phyloP scores from a whole-genome alignment of 37 sponge, comb jelly and placozoan genomes.

The Chondrilla cf. caribensis region DNA sequence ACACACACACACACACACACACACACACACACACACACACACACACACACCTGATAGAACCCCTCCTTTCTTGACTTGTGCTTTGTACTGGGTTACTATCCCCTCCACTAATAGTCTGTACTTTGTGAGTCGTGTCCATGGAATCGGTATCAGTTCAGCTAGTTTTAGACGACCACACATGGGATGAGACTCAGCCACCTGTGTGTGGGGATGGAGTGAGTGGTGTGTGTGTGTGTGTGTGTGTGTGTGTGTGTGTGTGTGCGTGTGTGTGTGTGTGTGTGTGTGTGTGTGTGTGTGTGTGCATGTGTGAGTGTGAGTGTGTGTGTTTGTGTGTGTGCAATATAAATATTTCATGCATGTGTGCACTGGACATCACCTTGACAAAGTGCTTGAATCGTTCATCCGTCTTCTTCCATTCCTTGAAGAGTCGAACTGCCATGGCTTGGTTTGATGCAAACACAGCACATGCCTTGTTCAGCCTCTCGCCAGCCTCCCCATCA shows the following conservation, averaged over 20 bases:
- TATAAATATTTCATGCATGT: too few species aligned
- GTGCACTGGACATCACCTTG: slow-evolving; percentile 28
- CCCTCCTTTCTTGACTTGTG: slow-evolving; percentile 39
- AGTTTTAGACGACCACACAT: slow-evolving; percentile 51
- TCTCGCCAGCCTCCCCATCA: slow-evolving; percentile 62
- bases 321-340: background rate
- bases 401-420: slow-evolving; percentile 54
- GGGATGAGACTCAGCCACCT: slow-evolving; percentile 53
- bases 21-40: too few species aligned
- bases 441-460: slow-evolving; percentile 77
- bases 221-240: too few species aligned
- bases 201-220: background rate
- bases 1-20: too few species aligned
- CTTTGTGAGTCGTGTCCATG: slow-evolving; percentile 67
- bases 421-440: slow-evolving; percentile 45
- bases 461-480: slow-evolving; percentile 60
- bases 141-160: slow-evolving; percentile 62
- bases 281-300: too few species aligned
- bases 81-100: slow-evolving; percentile 45
- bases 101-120: slow-evolving; percentile 61
- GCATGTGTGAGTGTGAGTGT: too few species aligned
- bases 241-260: too few species aligned
- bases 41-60: slow-evolving; percentile 10
- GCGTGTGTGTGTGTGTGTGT: too few species aligned
- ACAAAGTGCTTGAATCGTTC: slow-evolving; percentile 62